A percentile compares a stretch with the other conserved stretches of the same genome.
Evolutionary conservation across 1,140 invertebrate genomes (phyloP).

Genomic region (Matsumurasca onukii): DNA sequence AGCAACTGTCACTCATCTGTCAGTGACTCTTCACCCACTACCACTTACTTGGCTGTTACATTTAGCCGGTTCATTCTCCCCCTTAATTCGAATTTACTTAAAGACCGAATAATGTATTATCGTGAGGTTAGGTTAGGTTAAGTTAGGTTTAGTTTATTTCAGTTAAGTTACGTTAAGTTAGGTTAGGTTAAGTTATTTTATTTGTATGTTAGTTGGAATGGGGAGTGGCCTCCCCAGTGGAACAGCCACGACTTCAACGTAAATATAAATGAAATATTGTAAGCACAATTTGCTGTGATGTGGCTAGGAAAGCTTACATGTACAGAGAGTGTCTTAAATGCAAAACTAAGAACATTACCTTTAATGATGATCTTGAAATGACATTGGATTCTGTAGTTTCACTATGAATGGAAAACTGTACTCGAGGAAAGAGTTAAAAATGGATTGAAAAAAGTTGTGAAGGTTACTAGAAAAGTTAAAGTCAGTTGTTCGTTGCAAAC

Average conservation of each 20-base stretch:
- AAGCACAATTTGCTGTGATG: not conserved
- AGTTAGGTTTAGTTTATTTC: too few relatives aligned
- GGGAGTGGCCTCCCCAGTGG: not conserved
- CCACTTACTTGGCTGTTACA: too few relatives aligned
- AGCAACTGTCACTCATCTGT: not conserved
- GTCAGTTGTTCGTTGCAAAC: not conserved
- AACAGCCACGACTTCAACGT: too few relatives aligned
- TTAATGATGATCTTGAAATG: not conserved
- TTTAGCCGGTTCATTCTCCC: too few relatives aligned
- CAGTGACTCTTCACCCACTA: too few relatives aligned
- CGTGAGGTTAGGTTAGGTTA: not conserved
- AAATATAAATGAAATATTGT: conserved; percentile 17
- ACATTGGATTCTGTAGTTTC: not conserved
- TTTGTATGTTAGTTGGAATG: not conserved
- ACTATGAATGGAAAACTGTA: conserved; percentile 12
- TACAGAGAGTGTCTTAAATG: conserved; percentile 2
- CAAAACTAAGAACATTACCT: conserved; percentile 1
- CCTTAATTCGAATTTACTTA: not conserved
- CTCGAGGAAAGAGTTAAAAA: conserved; percentile 27
- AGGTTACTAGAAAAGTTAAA: conserved; percentile 26
- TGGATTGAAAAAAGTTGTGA: conserved; percentile 23
- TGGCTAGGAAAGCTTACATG: conserved; percentile 1
- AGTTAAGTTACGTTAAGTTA: too few relatives aligned
- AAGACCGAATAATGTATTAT: not conserved
- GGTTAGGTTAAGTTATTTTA: not conserved